These are phyloP conservation scores for Stegostoma tigrinum DNA, from an alignment of 2,113 vertebrate species.

Conservation along the genomic window DNA sequence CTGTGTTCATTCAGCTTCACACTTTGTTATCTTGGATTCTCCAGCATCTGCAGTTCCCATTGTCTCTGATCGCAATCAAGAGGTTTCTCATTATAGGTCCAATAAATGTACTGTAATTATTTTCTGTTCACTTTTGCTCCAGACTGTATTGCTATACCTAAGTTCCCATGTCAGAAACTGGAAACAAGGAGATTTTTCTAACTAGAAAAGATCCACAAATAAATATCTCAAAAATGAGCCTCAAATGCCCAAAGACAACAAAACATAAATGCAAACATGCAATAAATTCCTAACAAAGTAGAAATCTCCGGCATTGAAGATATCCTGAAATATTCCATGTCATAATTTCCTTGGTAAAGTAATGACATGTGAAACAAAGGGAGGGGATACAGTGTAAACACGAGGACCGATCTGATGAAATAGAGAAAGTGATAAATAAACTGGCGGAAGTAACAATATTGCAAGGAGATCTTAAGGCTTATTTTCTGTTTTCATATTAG, in stretches of 20 bases:
- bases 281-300: not conserved
- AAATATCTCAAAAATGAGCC: not conserved
- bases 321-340: not conserved
- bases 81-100: not conserved
- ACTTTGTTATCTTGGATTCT: too few relatives aligned
- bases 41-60: too few relatives aligned
- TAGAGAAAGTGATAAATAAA: not conserved
- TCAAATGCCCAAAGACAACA: not conserved
- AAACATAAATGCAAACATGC: not conserved
- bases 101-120: not conserved
- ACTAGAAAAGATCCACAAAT: not conserved
- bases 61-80: too few relatives aligned
- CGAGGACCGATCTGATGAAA: not conserved
- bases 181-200: not conserved
- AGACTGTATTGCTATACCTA: not conserved
- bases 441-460: not conserved
- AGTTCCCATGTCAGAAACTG: not conserved
- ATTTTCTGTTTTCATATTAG: not conserved
- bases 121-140: not conserved
- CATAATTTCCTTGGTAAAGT: not conserved
- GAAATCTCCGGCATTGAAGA: not conserved
- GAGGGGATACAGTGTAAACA: not conserved
- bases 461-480: not conserved
- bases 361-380: not conserved
- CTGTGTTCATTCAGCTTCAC: too few relatives aligned